phyloP scores from a whole-genome alignment of 1,140 invertebrate species.

The Bilobella aurantiaca region DNA sequence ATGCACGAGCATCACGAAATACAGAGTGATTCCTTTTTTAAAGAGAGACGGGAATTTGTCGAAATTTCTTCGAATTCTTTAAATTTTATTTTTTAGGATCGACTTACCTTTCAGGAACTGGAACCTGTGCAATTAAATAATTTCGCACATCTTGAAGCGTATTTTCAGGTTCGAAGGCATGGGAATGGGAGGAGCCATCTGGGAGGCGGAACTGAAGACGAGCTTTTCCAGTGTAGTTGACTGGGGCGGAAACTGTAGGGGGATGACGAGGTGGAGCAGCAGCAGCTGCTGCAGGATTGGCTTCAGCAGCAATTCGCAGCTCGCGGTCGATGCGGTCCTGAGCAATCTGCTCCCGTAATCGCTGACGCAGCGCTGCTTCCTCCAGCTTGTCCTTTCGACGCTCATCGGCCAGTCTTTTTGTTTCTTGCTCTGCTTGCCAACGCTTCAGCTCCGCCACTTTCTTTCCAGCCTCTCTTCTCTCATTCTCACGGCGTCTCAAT shows the following conservation, averaged over 20 bases:
- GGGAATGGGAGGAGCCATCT: conserved; percentile 56
- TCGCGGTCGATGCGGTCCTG: conserved; percentile 50
- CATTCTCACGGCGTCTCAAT: conserved; percentile 55
- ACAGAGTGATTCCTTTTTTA: no score
- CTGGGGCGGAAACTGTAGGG: conserved; percentile 36
- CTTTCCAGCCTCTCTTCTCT: conserved; percentile 57
- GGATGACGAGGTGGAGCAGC: conserved; percentile 8
- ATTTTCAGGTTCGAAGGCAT: conserved; percentile 50
- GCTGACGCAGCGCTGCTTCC: conserved; percentile 54
- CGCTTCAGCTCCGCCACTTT: conserved; percentile 57
- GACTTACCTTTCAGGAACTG: conserved; percentile 41
- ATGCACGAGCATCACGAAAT: no score
- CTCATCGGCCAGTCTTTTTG: conserved; percentile 52
- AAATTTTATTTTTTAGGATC: no score
- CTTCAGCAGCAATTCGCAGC: background rate
- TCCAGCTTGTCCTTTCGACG: conserved; percentile 60
- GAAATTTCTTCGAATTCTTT: no score
- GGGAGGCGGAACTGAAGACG: conserved; percentile 74
- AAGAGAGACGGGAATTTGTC: no score
- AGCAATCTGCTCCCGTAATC: conserved; percentile 60
- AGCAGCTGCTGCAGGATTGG: background rate
- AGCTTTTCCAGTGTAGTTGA: conserved; percentile 41
- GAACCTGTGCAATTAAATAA: conserved; percentile 49
- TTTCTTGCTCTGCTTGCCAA: conserved; percentile 60
- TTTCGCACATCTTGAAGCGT: conserved; percentile 47